A percentile compares a stretch with the other conserved stretches of the same genome.
Conservation (phyloP, 2,113 vertebrate species). For the Pardalotus punctatus region DNA sequence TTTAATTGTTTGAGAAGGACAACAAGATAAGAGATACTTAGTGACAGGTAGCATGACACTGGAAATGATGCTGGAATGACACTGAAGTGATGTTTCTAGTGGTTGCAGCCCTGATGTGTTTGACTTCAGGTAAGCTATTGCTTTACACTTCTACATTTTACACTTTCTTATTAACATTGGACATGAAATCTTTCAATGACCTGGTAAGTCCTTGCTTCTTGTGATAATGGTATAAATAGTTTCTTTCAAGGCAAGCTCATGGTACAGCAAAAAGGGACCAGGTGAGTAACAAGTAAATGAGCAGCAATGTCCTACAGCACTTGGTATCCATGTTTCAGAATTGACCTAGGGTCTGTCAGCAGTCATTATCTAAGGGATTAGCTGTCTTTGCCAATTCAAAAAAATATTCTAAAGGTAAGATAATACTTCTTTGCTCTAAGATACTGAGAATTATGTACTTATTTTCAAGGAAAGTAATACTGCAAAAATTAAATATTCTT, state of each 20-base stretch:
- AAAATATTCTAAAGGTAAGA: neutral
- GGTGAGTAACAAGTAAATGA: neutral
- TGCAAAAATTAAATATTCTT: neutral
- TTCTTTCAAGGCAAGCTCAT: neutral
- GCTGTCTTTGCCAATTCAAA: neutral
- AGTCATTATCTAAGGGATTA: neutral
- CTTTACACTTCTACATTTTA: neutral
- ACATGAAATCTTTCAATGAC: neutral
- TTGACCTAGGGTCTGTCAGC: neutral
- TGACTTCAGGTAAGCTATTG: neutral
- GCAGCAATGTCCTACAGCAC: neutral
- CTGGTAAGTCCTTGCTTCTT: neutral
- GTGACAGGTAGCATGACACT: neutral
- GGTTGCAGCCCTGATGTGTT: neutral
- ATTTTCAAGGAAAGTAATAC: neutral
- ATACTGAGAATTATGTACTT: neutral
- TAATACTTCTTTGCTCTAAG: neutral
- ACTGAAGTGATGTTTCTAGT: neutral
- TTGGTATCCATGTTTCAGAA: neutral
- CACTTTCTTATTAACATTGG: neutral
- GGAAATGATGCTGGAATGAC: neutral
- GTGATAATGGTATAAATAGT: neutral
- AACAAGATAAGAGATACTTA: neutral
- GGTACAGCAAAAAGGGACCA: neutral
- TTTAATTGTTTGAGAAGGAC: neutral